phyloP scores from a whole-genome alignment of 2,113 vertebrate genomes.

The Trematocara macrostoma region DNA sequence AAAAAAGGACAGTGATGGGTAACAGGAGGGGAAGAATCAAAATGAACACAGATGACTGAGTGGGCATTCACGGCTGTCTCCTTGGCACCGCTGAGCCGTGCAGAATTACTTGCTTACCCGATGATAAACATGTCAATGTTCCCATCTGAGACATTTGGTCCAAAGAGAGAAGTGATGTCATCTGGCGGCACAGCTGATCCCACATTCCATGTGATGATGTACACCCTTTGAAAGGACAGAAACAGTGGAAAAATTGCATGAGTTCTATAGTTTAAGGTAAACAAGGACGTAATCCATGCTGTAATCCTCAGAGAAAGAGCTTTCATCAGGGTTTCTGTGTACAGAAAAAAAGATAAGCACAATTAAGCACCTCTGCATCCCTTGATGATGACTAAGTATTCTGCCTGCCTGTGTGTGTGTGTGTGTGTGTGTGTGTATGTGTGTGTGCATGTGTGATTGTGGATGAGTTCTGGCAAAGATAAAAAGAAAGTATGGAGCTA shows the following conservation, averaged over 20 bases:
- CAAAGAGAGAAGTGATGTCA: constrained; percentile 87
- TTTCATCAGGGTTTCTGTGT: neutral
- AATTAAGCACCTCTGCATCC: constrained; percentile 28
- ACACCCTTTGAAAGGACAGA: constrained; percentile 74
- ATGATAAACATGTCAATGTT: constrained; percentile 88
- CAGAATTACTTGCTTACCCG: constrained; percentile 79
- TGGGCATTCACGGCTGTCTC: constrained; percentile 47
- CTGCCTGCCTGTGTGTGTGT: neutral
- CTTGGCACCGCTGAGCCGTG: constrained; percentile 25
- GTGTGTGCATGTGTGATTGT: neutral
- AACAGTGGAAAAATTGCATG: neutral
- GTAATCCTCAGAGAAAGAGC: constrained; percentile 25
- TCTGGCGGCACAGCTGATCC: constrained; percentile 90
- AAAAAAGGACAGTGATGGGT: neutral
- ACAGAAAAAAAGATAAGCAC: constrained; percentile 9
- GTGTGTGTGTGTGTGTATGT: neutral
- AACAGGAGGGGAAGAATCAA: neutral
- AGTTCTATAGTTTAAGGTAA: neutral
- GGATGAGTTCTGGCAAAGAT: neutral
- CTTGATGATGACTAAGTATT: constrained; percentile 35
- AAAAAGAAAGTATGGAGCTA: neutral
- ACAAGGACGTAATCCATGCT: constrained; percentile 17
- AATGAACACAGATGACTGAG: constrained; percentile 52
- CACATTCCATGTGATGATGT: constrained; percentile 95
- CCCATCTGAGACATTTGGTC: constrained; percentile 78